Conservation (phyloP, 2,113 vertebrate genomes). For the Plotosus lineatus region DNA sequence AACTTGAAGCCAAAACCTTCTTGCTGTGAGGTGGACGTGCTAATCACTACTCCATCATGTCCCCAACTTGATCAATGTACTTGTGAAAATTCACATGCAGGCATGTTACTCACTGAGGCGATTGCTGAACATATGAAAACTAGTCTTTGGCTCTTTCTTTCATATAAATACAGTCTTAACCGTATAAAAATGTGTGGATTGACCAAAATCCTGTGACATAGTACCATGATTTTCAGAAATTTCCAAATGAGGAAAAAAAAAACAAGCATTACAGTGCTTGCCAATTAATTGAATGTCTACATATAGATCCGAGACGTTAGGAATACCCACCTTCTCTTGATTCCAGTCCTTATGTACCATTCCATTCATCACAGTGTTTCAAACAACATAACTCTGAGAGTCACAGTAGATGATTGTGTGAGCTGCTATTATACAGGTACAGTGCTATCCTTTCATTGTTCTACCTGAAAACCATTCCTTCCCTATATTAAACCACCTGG, state of each 20-base stretch:
- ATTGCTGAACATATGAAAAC: neutral
- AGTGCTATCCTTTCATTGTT: slow-evolving; percentile 39
- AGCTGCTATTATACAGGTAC: slow-evolving; percentile 24
- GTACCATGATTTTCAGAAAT: neutral
- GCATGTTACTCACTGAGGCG: neutral
- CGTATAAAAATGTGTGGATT: neutral
- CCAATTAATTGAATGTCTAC: slow-evolving; percentile 1
- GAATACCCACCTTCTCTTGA: neutral
- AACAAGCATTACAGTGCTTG: neutral
- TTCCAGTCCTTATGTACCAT: slow-evolving; percentile 17
- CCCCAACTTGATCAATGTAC: neutral
- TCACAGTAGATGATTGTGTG: slow-evolving; percentile 25
- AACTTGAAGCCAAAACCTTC: too few species aligned
- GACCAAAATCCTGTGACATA: neutral
- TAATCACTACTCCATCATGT: too few species aligned
- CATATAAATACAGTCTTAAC: neutral
- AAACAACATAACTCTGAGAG: slow-evolving; percentile 31
- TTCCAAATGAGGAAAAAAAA: neutral
- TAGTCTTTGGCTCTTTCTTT: neutral
- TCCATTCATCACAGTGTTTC: slow-evolving; percentile 41
- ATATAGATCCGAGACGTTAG: neutral
- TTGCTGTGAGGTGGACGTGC: too few species aligned
- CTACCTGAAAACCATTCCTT: slow-evolving; percentile 35
- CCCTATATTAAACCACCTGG: slow-evolving; percentile 37
- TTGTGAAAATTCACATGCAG: neutral